These are phyloP conservation scores for Melanogrammus aeglefinus DNA, from an alignment of 2,797 vertebrate genomes.

Conservation along the genomic window DNA sequence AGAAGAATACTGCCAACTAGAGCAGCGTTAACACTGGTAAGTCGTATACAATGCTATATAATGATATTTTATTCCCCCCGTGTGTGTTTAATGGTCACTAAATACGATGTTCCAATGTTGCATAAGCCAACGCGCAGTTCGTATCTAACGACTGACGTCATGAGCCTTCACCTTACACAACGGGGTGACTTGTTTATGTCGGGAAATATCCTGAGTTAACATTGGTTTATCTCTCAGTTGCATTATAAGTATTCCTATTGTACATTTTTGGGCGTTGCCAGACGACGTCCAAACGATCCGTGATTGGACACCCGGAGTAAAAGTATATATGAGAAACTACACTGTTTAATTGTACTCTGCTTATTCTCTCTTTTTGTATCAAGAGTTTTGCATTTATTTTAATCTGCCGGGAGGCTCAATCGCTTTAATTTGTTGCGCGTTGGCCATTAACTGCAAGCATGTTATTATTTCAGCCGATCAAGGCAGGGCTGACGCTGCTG, in stretches of 20 bases:
- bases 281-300: neutral
- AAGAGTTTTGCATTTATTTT: too few species aligned
- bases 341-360: too few species aligned
- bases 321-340: neutral
- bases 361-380: too few species aligned
- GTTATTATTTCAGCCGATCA: neutral
- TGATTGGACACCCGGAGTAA: neutral
- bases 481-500: neutral
- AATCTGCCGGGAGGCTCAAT: too few species aligned
- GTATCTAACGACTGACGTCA: neutral
- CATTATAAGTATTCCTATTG: neutral
- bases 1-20: slow-evolving; percentile 84
- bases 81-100: neutral
- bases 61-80: neutral
- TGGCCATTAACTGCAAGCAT: too few species aligned
- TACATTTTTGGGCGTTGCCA: neutral
- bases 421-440: too few species aligned
- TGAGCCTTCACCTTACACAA: neutral
- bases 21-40: slow-evolving; percentile 88
- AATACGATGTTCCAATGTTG: neutral
- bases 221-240: neutral
- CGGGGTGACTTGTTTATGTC: neutral
- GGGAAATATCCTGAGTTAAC: neutral
- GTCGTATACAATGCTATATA: slow-evolving; percentile 12
- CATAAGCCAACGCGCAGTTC: neutral